Evolutionary conservation across 2,888 invertebrate species (phyloP).

Genomic region (Nephrotoma flavescens): DNA sequence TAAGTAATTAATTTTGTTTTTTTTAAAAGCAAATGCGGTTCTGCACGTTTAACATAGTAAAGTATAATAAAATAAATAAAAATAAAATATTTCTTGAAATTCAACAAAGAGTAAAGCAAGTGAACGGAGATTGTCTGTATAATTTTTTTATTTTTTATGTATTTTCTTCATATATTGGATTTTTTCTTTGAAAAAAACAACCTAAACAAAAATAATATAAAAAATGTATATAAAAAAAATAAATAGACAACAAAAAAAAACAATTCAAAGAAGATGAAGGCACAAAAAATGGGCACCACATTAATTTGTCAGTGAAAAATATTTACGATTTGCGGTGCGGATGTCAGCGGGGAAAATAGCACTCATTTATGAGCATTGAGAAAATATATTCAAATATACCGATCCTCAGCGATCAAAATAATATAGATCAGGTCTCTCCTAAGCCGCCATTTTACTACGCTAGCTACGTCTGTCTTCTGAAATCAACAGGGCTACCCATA

Average conservation of each 20-base stretch:
- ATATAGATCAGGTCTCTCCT: too few relatives aligned
- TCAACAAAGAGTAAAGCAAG: neutral
- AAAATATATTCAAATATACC: too few relatives aligned
- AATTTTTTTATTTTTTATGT: neutral
- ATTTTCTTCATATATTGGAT: neutral
- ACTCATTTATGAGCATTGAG: too few relatives aligned
- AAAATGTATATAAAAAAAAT: neutral
- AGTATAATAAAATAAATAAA: neutral
- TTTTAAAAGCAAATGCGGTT: neutral
- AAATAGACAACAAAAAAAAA: neutral
- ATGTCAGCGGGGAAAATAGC: too few relatives aligned
- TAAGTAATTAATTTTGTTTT: neutral
- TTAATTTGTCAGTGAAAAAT: neutral
- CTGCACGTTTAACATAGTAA: neutral
- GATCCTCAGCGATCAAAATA: too few relatives aligned
- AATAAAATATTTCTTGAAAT: neutral
- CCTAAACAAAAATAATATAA: neutral
- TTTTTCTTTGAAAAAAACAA: neutral
- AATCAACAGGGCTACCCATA: too few relatives aligned
- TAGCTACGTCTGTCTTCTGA: too few relatives aligned
- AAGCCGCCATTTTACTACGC: too few relatives aligned
- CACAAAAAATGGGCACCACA: neutral
- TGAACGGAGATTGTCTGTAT: neutral
- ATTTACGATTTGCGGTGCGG: too few relatives aligned
- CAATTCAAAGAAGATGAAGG: neutral